Percentiles rank a stretch among this genome's conserved stretches.
These are phyloP conservation scores for Sapayoa aenigma DNA, from an alignment of 2,113 vertebrate species.

Conservation along the genomic window DNA sequence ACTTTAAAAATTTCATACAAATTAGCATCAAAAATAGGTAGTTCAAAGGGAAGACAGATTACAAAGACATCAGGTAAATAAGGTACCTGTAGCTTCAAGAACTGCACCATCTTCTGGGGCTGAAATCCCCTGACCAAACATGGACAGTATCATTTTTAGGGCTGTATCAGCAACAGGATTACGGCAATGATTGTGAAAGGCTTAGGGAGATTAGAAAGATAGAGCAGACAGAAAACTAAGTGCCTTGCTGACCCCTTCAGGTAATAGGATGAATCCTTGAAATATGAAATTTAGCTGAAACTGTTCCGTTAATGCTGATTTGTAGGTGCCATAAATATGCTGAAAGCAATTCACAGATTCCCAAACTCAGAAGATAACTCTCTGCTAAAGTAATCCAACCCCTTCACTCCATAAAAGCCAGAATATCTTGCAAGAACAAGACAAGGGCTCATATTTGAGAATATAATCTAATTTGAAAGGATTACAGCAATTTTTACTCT, in stretches of 20 bases:
- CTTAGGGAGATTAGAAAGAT: not conserved
- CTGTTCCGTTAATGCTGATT: not conserved
- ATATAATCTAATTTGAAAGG: not conserved
- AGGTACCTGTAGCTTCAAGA: not conserved
- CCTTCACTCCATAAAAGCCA: not conserved
- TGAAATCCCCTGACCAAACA: not conserved
- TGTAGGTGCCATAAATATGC: not conserved
- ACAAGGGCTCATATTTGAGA: not conserved
- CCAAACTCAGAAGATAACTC: not conserved
- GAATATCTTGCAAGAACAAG: not conserved
- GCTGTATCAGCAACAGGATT: not conserved
- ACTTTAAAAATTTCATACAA: not conserved
- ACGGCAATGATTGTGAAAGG: not conserved
- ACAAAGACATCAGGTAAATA: not conserved
- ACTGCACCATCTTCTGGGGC: not conserved
- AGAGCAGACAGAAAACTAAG: not conserved
- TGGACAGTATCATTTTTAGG: not conserved
- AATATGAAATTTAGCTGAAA: not conserved
- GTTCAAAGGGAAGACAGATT: not conserved
- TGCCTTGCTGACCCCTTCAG: slow-evolving; percentile 54
- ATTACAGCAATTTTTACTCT: not conserved
- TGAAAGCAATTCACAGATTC: not conserved
- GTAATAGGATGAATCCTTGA: not conserved
- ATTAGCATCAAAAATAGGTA: not conserved
- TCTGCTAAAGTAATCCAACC: not conserved